Percentiles rank a stretch among this genome's conserved stretches.
Conservation (phyloP, 2,888 invertebrate species). For the Lithophane ornitopus region DNA sequence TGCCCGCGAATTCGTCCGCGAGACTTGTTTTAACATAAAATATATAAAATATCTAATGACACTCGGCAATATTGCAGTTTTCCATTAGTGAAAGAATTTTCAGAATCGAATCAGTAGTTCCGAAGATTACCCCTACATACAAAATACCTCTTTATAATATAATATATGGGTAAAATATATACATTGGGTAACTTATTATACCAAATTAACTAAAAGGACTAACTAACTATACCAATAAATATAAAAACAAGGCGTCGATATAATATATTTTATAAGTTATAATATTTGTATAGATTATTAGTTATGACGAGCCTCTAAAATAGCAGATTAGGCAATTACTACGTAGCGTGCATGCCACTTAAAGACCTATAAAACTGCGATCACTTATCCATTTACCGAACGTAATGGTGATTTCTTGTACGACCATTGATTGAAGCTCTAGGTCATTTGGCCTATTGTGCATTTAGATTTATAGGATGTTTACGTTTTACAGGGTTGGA, state of each 20-base stretch:
- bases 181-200: no score
- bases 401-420: not conserved
- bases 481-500: constrained; percentile 10
- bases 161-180: no score
- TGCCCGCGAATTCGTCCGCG: not conserved
- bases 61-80: not conserved
- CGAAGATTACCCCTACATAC: no score
- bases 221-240: no score
- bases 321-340: not conserved
- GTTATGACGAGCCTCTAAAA: not conserved
- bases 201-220: no score
- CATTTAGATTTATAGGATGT: not conserved
- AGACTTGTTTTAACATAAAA: not conserved
- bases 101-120: not conserved
- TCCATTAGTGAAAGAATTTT: not conserved
- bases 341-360: not conserved
- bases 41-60: not conserved
- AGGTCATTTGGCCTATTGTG: constrained; percentile 19
- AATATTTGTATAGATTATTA: not conserved
- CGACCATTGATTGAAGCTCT: constrained; percentile 7
- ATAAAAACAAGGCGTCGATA: no score
- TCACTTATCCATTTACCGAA: constrained; percentile 21
- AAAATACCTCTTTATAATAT: no score
- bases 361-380: constrained; percentile 8
- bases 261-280: no score